Conservation (phyloP, 2,113 vertebrate species). For the Arothron firmamentum region DNA sequence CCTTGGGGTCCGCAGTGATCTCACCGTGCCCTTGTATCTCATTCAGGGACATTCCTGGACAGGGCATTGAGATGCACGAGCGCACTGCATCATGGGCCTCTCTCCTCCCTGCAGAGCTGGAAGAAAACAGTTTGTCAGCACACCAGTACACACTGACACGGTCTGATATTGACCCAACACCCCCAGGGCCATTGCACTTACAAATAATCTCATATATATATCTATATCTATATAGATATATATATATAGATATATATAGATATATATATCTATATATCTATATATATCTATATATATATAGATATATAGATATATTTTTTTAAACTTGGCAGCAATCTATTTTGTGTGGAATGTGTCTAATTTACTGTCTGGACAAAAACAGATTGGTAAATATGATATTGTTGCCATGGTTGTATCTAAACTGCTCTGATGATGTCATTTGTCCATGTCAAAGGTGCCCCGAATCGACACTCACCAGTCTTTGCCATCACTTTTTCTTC, state of each 20-base stretch:
- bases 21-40: slow-evolving; percentile 78
- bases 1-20: slow-evolving; percentile 77
- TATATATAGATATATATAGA: too few relatives aligned
- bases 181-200: slow-evolving; percentile 77
- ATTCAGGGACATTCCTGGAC: slow-evolving; percentile 80
- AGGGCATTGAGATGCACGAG: slow-evolving; percentile 74
- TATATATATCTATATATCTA: too few relatives aligned
- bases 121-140: slow-evolving; percentile 80
- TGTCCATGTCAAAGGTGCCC: neutral
- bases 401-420: slow-evolving; percentile 20
- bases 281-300: too few relatives aligned
- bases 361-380: slow-evolving; percentile 57
- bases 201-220: too few relatives aligned
- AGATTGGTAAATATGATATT: neutral
- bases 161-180: slow-evolving; percentile 83
- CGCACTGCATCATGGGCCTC: slow-evolving; percentile 82
- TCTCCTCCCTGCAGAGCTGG: slow-evolving; percentile 80
- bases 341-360: slow-evolving; percentile 70
- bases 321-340: slow-evolving; percentile 63
- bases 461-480: slow-evolving; percentile 65
- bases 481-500: slow-evolving; percentile 81
- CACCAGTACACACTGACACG: slow-evolving; percentile 51
- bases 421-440: slow-evolving; percentile 29
- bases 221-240: too few relatives aligned
- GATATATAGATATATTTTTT: slow-evolving; percentile 68